phyloP scores from a whole-genome alignment of 2,888 invertebrate species.

The Melikaiella ostensackeni region DNA sequence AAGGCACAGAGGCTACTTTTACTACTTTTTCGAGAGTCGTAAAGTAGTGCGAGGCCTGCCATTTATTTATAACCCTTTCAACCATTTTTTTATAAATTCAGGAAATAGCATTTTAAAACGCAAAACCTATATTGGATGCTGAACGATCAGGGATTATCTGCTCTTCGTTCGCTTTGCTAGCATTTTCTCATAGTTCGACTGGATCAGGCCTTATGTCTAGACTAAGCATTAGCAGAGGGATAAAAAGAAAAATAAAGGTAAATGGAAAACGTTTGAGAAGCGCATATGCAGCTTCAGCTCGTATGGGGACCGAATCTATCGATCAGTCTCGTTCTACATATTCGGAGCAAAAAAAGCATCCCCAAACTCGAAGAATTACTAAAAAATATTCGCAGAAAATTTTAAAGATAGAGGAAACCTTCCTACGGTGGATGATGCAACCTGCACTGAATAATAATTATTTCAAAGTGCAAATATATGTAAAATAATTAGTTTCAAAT shows the following conservation, averaged over 20 bases:
- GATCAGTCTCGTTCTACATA: constrained; percentile 29
- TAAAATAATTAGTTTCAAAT: too few species aligned
- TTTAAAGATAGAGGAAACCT: not conserved
- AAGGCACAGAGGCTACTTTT: too few species aligned
- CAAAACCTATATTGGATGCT: not conserved
- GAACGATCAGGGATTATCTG: constrained; percentile 24
- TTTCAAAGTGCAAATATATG: too few species aligned
- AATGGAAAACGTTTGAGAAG: constrained; percentile 35
- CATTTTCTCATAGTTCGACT: constrained; percentile 32
- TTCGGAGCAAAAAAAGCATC: not conserved
- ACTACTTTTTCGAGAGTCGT: too few species aligned
- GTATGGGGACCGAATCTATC: constrained; percentile 31
- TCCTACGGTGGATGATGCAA: too few species aligned
- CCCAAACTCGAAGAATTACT: not conserved
- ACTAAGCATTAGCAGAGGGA: constrained; percentile 36
- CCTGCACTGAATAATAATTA: too few species aligned
- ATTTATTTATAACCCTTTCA: too few species aligned
- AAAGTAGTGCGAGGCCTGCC: too few species aligned
- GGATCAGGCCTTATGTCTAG: constrained; percentile 38
- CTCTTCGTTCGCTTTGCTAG: constrained; percentile 18
- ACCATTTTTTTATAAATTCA: not conserved
- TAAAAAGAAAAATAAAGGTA: constrained; percentile 33
- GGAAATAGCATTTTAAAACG: not conserved
- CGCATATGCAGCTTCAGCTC: not conserved
- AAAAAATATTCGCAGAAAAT: not conserved